phyloP scores from a whole-genome alignment of 23 tunicate species.

The Oikopleura dioica region DNA sequence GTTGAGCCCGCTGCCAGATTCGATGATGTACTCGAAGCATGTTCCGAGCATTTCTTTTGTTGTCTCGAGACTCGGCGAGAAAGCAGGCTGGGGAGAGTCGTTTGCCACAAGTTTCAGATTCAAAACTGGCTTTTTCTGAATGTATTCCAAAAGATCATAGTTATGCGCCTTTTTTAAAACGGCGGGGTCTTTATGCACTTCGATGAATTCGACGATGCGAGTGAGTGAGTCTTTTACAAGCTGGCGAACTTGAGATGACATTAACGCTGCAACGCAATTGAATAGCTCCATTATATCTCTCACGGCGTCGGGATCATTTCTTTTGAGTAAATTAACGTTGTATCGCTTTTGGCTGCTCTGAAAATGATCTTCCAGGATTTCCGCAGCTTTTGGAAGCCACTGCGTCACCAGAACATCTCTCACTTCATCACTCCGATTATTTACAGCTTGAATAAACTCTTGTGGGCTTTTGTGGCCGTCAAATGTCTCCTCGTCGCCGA shows the following conservation, averaged over 20 bases:
- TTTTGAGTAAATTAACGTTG: background rate
- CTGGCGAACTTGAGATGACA: conserved; percentile 66
- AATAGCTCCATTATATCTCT: conserved; percentile 56
- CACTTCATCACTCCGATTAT: conserved; percentile 25
- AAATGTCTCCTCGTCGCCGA: background rate
- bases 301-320: background rate
- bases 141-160: background rate
- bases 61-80: background rate
- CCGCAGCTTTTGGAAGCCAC: conserved; percentile 48
- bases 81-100: background rate
- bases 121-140: background rate
- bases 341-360: background rate
- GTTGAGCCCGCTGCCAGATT: background rate
- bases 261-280: conserved; percentile 54
- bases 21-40: background rate
- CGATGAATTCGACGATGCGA: conserved; percentile 29
- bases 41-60: background rate
- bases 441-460: conserved; percentile 10
- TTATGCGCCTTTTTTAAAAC: background rate
- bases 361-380: conserved; percentile 16
- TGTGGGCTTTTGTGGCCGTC: background rate
- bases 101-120: background rate
- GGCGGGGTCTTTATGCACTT: conserved; percentile 28
- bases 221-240: conserved; percentile 36
- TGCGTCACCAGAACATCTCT: conserved; percentile 30